phyloP scores from a whole-genome alignment of 1,140 invertebrate species.

The Leptopilina clavipes region DNA sequence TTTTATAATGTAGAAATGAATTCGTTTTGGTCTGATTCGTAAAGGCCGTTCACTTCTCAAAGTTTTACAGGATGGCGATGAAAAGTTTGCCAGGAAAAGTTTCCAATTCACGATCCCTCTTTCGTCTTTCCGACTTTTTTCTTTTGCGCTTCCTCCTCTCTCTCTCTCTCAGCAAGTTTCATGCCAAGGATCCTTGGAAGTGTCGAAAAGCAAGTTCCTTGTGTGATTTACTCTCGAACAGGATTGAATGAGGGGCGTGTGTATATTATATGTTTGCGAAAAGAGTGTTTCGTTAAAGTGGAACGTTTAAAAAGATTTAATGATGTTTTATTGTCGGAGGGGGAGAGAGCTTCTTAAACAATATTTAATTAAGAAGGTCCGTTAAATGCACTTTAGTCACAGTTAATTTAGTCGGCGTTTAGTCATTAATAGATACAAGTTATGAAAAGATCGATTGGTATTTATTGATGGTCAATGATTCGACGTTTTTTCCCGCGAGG shows the following conservation, averaged over 20 bases:
- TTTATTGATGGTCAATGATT: conserved; percentile 73
- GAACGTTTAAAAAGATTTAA: too few species aligned
- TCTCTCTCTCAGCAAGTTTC: conserved; percentile 36
- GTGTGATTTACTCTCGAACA: conserved; percentile 54
- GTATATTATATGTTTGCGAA: not conserved
- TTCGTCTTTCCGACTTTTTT: conserved; percentile 14
- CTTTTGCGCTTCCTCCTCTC: conserved; percentile 24
- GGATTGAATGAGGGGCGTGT: conserved; percentile 49
- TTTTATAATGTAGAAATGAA: not conserved
- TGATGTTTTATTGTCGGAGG: too few species aligned
- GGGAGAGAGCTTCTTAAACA: conserved; percentile 37
- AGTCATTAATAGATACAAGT: conserved; percentile 69
- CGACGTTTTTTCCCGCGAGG: conserved; percentile 58
- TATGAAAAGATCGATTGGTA: conserved; percentile 69
- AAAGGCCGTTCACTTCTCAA: conserved; percentile 32
- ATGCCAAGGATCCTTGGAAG: conserved; percentile 46
- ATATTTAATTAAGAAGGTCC: conserved; percentile 41
- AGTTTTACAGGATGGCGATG: not conserved
- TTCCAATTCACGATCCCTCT: conserved; percentile 42
- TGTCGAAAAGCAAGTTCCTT: conserved; percentile 53
- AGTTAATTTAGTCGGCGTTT: conserved; percentile 73
- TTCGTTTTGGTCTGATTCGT: conserved; percentile 18
- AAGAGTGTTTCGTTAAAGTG: too few species aligned
- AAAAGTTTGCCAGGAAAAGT: conserved; percentile 44
- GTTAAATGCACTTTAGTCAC: conserved; percentile 72